phyloP scores from a whole-genome alignment of 2,888 invertebrate genomes.

The Electrophaes corylata region DNA sequence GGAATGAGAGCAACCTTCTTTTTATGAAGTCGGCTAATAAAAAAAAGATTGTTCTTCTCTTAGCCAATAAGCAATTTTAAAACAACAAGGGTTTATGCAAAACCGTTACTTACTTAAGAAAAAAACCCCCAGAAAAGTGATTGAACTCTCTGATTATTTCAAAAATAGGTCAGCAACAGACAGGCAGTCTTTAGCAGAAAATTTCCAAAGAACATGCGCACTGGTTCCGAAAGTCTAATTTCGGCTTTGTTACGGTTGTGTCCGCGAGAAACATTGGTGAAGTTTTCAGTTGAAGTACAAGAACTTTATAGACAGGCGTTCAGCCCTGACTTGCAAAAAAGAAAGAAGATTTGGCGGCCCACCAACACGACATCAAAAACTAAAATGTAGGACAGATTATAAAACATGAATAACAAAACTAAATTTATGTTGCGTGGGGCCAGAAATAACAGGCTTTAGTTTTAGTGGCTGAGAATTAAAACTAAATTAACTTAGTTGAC shows the following conservation, averaged over 20 bases:
- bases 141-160: slow-evolving; percentile 1
- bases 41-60: not conserved
- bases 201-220: slow-evolving; percentile 44
- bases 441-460: too few species aligned
- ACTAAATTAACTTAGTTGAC: too few species aligned
- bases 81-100: not conserved
- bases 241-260: slow-evolving; percentile 51
- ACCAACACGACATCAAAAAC: too few species aligned
- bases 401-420: too few species aligned
- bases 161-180: slow-evolving; percentile 26
- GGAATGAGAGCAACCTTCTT: too few species aligned
- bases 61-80: not conserved
- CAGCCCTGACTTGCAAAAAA: not conserved
- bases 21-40: too few species aligned
- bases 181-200: slow-evolving; percentile 34
- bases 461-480: too few species aligned
- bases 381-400: too few species aligned
- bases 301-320: not conserved
- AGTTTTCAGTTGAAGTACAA: slow-evolving; percentile 1
- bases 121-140: slow-evolving; percentile 1
- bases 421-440: too few species aligned
- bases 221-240: slow-evolving; percentile 48
- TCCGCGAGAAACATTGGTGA: slow-evolving; percentile 19
- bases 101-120: not conserved
- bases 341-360: too few species aligned